These are phyloP conservation scores for Drosophila tropicalis DNA, from an alignment of 1,140 invertebrate genomes.

Conservation along the genomic window DNA sequence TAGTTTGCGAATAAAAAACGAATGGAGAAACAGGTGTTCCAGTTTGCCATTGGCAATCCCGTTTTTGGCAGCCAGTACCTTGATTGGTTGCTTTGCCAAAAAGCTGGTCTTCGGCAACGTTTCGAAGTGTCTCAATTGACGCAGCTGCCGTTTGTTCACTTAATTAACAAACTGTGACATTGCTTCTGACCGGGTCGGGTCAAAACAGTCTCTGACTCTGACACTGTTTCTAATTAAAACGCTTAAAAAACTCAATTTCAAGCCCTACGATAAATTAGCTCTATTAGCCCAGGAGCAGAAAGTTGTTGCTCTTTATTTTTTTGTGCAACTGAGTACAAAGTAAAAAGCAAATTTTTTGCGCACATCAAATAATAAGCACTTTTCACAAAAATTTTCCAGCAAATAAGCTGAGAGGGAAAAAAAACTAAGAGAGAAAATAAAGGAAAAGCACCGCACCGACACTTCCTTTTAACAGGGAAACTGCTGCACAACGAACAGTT, in stretches of 20 bases:
- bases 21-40: conserved; percentile 4
- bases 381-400: conserved; percentile 23
- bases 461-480: conserved; percentile 17
- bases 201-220: not conserved
- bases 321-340: conserved; percentile 3
- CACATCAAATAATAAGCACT: conserved; percentile 10
- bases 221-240: conserved; percentile 9
- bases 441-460: conserved; percentile 12
- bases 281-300: conserved; percentile 4
- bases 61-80: not conserved
- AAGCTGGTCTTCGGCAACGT: not conserved
- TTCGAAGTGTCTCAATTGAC: conserved; percentile 22
- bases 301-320: not conserved
- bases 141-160: conserved; percentile 44
- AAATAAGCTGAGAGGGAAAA: conserved; percentile 17
- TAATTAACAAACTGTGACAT: conserved; percentile 52
- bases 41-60: conserved; percentile 3
- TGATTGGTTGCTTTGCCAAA: not conserved
- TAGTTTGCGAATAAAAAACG: not conserved
- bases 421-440: not conserved
- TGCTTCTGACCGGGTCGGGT: conserved; percentile 15
- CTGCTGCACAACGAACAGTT: conserved; percentile 5
- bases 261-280: conserved; percentile 13
- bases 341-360: conserved; percentile 13
- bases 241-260: conserved; percentile 38